phyloP scores from a whole-genome alignment of 2,797 vertebrate species.

The Dromococcyx pavoninus region DNA sequence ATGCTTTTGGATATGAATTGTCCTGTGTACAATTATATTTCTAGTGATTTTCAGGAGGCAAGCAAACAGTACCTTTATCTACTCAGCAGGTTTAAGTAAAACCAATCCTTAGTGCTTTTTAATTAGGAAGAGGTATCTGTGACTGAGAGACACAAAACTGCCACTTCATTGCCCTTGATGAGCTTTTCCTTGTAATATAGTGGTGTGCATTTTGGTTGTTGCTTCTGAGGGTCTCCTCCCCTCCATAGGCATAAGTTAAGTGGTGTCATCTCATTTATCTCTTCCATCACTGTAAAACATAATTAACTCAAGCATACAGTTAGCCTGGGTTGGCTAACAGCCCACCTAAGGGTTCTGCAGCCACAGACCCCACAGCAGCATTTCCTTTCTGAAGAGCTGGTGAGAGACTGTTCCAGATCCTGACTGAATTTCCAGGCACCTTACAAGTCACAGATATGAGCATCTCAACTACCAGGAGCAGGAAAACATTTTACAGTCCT shows the following conservation, averaged over 20 bases:
- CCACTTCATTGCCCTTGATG: background rate
- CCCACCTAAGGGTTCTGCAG: background rate
- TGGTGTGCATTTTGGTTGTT: background rate
- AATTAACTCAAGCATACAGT: background rate
- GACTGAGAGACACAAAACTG: background rate
- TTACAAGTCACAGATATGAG: background rate
- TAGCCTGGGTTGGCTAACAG: background rate
- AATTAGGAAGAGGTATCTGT: background rate
- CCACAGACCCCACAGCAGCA: background rate
- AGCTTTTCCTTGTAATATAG: background rate
- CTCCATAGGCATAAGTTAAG: rapidly evolving
- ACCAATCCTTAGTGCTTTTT: background rate
- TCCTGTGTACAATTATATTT: background rate
- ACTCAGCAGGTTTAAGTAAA: background rate
- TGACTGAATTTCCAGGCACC: background rate
- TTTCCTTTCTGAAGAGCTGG: background rate
- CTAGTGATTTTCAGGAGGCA: background rate
- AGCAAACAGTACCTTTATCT: background rate
- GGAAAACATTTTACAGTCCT: background rate
- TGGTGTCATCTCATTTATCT: background rate
- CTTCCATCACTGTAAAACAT: background rate
- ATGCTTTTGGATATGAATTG: background rate
- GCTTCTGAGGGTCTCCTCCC: background rate
- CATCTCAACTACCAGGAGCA: background rate
- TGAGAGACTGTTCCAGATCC: background rate